Evolutionary conservation across 2,113 vertebrate species (phyloP).

Genomic region (Pterocles gutturalis): DNA sequence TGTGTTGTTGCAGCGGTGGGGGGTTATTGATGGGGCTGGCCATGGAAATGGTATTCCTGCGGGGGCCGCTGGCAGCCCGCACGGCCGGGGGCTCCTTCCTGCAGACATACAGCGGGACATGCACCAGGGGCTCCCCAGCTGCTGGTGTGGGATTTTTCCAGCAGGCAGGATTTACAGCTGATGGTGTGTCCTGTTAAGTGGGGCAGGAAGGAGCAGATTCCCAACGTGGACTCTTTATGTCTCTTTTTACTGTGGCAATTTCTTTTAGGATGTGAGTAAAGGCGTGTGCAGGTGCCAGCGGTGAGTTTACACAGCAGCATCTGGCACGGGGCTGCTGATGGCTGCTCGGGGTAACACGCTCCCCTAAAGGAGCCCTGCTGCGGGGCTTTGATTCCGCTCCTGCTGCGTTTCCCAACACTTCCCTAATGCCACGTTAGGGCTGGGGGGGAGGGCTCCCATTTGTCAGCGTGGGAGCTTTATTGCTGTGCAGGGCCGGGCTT

Average conservation of each 20-base stretch:
- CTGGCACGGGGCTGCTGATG: slow-evolving; percentile 32
- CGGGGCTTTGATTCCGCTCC: slow-evolving; percentile 45
- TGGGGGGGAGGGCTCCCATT: slow-evolving; percentile 51
- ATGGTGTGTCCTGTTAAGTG: fast-evolving
- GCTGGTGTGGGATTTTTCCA: fast-evolving
- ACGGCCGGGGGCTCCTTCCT: fast-evolving
- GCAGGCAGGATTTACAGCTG: not conserved
- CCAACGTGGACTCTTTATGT: fast-evolving
- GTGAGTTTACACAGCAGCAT: slow-evolving; percentile 31
- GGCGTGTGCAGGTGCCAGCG: not conserved
- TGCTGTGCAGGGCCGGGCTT: not conserved
- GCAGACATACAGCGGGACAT: fast-evolving
- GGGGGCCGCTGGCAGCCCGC: not conserved
- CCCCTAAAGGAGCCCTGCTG: slow-evolving; percentile 40
- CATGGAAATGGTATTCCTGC: no score
- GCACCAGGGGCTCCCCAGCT: not conserved
- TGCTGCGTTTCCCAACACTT: slow-evolving; percentile 44
- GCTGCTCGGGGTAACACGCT: slow-evolving; percentile 24
- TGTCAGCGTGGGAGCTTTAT: slow-evolving; percentile 62
- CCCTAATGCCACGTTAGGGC: slow-evolving; percentile 43
- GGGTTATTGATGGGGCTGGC: no score
- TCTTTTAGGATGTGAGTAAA: not conserved
- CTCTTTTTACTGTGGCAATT: fast-evolving
- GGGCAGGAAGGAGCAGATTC: not conserved
- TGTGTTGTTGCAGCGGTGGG: not conserved